phyloP scores from a whole-genome alignment of 2,797 vertebrate species.

The Peromyscus melanophrys region DNA sequence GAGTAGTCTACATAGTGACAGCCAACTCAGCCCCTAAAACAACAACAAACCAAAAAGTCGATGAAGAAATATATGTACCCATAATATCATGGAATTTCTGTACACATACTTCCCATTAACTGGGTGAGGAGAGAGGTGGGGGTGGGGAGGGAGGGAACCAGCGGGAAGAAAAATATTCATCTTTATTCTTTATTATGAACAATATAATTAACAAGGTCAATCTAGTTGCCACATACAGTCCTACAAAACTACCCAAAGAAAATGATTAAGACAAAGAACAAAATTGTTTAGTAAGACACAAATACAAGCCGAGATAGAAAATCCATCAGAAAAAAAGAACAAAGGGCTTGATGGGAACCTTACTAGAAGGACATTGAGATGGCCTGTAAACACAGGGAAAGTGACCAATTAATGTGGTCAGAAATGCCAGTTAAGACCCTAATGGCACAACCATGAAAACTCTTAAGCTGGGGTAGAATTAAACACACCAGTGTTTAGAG shows the following conservation, averaged over 20 bases:
- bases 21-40: too few species aligned
- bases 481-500: not conserved
- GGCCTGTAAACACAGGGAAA: not conserved
- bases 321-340: not conserved
- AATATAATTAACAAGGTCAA: not conserved
- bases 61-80: too few species aligned
- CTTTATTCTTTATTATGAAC: not conserved
- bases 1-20: too few species aligned
- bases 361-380: not conserved
- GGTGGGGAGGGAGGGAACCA: not conserved
- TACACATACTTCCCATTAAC: too few species aligned
- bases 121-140: not conserved
- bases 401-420: too few species aligned
- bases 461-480: not conserved
- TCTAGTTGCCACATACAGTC: not conserved
- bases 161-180: not conserved
- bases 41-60: too few species aligned
- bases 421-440: not conserved
- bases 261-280: not conserved
- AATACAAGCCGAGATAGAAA: not conserved
- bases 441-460: not conserved
- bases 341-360: not conserved
- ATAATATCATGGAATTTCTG: too few species aligned
- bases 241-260: not conserved
- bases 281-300: not conserved